Conservation (phyloP, 1,140 invertebrate genomes). For the Lepidurus packardi region DNA sequence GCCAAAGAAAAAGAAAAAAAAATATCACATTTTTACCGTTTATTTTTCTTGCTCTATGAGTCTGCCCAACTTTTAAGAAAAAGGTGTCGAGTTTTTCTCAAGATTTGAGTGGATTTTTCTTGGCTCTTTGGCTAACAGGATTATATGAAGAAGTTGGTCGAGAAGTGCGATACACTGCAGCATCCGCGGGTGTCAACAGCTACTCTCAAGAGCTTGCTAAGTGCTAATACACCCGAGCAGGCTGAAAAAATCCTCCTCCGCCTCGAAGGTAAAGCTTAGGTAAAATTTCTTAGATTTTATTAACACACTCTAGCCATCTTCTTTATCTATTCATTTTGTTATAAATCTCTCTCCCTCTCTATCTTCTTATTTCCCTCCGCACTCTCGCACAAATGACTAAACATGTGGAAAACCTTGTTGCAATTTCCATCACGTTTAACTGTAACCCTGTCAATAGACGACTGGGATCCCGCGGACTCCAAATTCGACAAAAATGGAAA, state of each 20-base stretch:
- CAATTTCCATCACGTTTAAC: neutral
- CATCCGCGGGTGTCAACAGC: slow-evolving; percentile 20
- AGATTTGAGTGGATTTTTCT: neutral
- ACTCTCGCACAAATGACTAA: neutral
- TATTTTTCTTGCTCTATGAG: neutral
- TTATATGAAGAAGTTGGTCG: slow-evolving; percentile 3
- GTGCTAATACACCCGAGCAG: slow-evolving; percentile 24
- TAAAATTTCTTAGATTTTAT: slow-evolving; percentile 12
- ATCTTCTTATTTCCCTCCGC: neutral
- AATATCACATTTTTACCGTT: neutral
- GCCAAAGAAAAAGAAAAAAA: neutral
- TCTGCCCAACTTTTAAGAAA: neutral
- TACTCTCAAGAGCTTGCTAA: slow-evolving; percentile 22
- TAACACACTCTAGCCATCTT: neutral
- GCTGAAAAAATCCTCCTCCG: slow-evolving; percentile 28
- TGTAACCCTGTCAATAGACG: slow-evolving; percentile 3
- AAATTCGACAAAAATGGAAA: slow-evolving; percentile 14
- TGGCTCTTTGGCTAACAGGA: neutral
- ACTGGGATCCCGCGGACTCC: slow-evolving; percentile 28
- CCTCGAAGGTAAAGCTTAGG: slow-evolving; percentile 30
- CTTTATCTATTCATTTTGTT: neutral
- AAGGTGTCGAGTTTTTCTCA: neutral
- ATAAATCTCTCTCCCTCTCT: neutral
- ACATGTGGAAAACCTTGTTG: neutral
- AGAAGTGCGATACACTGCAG: slow-evolving; percentile 12